These are phyloP conservation scores for Anthopleura xanthogrammica DNA, from an alignment of 92 coral and sea anemone species.

Conservation along the genomic window DNA sequence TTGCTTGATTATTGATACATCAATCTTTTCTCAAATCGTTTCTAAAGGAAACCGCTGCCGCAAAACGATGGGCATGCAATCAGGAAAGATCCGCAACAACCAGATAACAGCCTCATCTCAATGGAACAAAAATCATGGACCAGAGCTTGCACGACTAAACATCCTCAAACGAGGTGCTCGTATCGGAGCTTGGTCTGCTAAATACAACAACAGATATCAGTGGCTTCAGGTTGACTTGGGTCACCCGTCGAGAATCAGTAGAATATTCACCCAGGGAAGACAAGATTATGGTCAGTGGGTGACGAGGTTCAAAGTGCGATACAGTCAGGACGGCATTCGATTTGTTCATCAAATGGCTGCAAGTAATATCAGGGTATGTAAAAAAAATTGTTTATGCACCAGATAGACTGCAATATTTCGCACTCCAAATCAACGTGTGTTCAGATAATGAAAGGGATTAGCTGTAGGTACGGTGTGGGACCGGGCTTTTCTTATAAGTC, in stretches of 20 bases:
- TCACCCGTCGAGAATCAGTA: constrained; percentile 44
- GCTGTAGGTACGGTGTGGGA: too few relatives aligned
- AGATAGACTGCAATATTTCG: too few relatives aligned
- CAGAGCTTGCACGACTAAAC: constrained; percentile 63
- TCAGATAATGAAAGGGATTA: too few relatives aligned
- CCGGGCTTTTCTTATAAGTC: too few relatives aligned
- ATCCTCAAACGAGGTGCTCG: constrained; percentile 26
- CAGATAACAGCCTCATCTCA: constrained; percentile 53
- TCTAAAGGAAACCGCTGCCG: constrained; percentile 51
- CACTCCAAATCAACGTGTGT: too few relatives aligned
- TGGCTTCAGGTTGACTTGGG: constrained; percentile 50
- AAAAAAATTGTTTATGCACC: too few relatives aligned
- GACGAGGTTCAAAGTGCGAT: constrained; percentile 41
- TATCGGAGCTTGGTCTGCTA: constrained; percentile 65
- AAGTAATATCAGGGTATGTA: constrained; percentile 48
- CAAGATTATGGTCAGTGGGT: constrained; percentile 60
- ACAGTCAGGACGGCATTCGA: constrained; percentile 46
- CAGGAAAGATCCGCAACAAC: constrained; percentile 41
- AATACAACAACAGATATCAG: constrained; percentile 49
- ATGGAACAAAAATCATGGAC: constrained; percentile 29
- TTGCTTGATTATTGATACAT: too few relatives aligned
- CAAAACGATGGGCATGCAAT: constrained; percentile 56
- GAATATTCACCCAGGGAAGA: constrained; percentile 59
- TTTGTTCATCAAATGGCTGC: constrained; percentile 32
- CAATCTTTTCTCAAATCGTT: neutral